These are phyloP conservation scores for Pogonus chalceus DNA, from an alignment of 1,140 invertebrate genomes.

Conservation along the genomic window DNA sequence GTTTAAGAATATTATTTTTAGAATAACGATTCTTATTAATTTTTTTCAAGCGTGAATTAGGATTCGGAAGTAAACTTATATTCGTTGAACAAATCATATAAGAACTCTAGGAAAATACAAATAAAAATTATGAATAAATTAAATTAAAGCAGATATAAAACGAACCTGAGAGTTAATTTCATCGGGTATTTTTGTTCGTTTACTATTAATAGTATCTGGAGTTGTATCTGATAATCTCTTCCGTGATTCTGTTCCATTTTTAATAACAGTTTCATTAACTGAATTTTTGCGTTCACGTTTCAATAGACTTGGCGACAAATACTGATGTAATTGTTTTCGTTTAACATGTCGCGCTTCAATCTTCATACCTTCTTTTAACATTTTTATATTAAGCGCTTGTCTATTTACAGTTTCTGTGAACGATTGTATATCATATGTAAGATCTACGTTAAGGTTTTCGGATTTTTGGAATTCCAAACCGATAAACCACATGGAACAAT, in stretches of 20 bases:
- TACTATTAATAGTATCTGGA: slow-evolving; percentile 12
- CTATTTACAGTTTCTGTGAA: slow-evolving; percentile 71
- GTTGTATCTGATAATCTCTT: slow-evolving; percentile 28
- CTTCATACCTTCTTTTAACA: slow-evolving; percentile 81
- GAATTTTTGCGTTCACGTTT: slow-evolving; percentile 55
- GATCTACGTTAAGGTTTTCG: slow-evolving; percentile 80
- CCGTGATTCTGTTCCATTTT: slow-evolving; percentile 21
- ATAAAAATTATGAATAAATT: too few species aligned
- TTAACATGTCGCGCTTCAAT: slow-evolving; percentile 72
- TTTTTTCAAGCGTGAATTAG: too few species aligned
- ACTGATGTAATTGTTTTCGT: slow-evolving; percentile 63
- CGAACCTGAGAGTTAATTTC: slow-evolving; percentile 6
- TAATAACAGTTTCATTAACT: slow-evolving; percentile 18
- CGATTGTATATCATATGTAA: slow-evolving; percentile 83
- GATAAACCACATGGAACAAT: slow-evolving; percentile 92
- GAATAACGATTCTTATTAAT: too few species aligned
- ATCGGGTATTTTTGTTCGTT: slow-evolving; percentile 12
- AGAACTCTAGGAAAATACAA: too few species aligned
- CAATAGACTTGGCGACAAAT: slow-evolving; percentile 59
- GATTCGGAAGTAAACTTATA: too few species aligned
- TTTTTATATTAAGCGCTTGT: slow-evolving; percentile 59
- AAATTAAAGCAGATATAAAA: too few species aligned
- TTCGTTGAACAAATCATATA: too few species aligned
- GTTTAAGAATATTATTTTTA: too few species aligned
- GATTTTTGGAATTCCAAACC: slow-evolving; percentile 84